Conservation (phyloP, 1,140 invertebrate genomes). For the Nixonia krombeini region DNA sequence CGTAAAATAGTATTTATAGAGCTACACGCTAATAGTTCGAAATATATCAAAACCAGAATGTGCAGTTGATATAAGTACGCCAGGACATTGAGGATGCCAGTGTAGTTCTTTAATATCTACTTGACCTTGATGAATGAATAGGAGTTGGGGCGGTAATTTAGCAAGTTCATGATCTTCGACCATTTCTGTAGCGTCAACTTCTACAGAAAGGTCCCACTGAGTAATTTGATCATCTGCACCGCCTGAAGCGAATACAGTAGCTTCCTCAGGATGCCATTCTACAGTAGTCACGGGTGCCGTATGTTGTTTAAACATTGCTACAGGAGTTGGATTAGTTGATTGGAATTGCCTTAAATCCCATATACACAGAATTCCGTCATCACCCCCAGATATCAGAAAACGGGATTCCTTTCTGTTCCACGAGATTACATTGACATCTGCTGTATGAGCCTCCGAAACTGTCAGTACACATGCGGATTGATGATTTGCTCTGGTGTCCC, state of each 20-base stretch:
- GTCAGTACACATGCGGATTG: constrained; percentile 94
- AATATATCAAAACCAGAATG: constrained; percentile 97
- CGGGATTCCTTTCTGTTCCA: constrained; percentile 93
- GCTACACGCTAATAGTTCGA: constrained; percentile 96
- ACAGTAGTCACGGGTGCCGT: constrained; percentile 93
- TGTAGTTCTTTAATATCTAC: constrained; percentile 98
- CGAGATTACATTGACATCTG: constrained; percentile 97
- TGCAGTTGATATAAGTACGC: constrained; percentile 94
- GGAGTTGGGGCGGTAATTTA: constrained; percentile 92
- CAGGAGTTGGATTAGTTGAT: constrained; percentile 78
- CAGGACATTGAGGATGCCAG: constrained; percentile 97
- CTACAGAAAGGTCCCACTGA: constrained; percentile 96
- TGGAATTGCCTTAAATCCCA: constrained; percentile 96
- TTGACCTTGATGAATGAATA: constrained; percentile 99
- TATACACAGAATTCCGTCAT: constrained; percentile 94
- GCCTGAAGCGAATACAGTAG: constrained; percentile 92
- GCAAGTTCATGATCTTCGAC: constrained; percentile 75
- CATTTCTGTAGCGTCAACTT: constrained; percentile 79
- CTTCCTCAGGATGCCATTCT: constrained; percentile 96
- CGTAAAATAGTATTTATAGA: too few species aligned
- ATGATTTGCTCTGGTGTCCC: constrained; percentile 89
- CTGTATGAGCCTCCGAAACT: constrained; percentile 87
- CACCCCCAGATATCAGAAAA: constrained; percentile 80
- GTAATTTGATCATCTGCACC: constrained; percentile 97
- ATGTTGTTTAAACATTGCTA: constrained; percentile 96